A percentile compares a stretch with the other conserved stretches of the same genome.
phyloP scores from a whole-genome alignment of 2,797 vertebrate genomes.

The Nasua narica region DNA sequence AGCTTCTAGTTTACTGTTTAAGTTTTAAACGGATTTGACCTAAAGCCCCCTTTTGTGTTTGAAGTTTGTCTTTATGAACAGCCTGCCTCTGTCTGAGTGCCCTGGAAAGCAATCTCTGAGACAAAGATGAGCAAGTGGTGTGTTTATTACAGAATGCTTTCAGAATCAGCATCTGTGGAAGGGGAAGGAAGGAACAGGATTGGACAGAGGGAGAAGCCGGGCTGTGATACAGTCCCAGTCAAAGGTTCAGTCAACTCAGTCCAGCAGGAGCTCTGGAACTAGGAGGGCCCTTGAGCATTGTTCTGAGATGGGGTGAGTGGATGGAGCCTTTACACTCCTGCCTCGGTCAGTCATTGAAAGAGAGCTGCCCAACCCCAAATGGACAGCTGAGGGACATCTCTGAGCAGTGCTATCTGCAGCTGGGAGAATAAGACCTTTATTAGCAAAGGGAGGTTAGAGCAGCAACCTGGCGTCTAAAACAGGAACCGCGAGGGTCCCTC shows the following conservation, averaged over 20 bases:
- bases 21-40: neutral
- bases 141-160: neutral
- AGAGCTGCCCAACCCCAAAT: neutral
- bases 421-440: neutral
- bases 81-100: neutral
- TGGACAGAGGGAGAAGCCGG: neutral
- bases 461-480: neutral
- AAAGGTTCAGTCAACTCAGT: neutral
- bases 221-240: neutral
- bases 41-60: too few species aligned
- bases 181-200: neutral
- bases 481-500: too few species aligned
- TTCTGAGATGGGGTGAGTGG: neutral
- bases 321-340: neutral
- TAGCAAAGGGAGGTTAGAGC: neutral
- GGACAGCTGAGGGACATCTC: neutral
- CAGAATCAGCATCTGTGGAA: neutral
- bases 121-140: neutral
- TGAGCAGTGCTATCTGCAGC: neutral
- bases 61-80: too few species aligned
- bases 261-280: neutral
- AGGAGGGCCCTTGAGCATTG: neutral
- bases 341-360: neutral
- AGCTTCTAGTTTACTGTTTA: neutral
- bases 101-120: neutral